phyloP scores from a whole-genome alignment of 2,113 vertebrate genomes.

The Cercopithecus mona region DNA sequence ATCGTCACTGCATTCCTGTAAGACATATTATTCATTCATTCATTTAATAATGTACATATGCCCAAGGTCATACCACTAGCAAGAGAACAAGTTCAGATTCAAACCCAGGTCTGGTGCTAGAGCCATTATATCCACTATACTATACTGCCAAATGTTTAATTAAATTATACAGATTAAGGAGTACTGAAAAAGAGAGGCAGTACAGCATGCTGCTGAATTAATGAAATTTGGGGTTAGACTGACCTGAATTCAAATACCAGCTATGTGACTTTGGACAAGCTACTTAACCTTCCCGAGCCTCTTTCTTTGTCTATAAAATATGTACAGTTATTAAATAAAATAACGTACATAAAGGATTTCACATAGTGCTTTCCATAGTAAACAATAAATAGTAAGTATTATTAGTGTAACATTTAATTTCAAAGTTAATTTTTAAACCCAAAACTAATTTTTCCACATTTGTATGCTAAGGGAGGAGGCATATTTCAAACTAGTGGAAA shows the following conservation, averaged over 20 bases:
- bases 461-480: background rate
- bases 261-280: constrained; percentile 37
- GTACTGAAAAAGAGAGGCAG: background rate
- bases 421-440: background rate
- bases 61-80: background rate
- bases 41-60: background rate
- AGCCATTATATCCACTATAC: constrained; percentile 8
- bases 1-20: background rate
- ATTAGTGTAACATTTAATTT: background rate
- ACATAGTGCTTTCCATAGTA: constrained; percentile 16
- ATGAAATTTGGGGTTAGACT: constrained; percentile 43
- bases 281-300: constrained; percentile 30
- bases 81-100: constrained; percentile 48
- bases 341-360: background rate
- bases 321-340: constrained; percentile 15
- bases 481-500: background rate
- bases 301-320: constrained; percentile 22
- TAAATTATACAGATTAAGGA: constrained; percentile 31
- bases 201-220: background rate
- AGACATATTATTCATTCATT: background rate
- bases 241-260: constrained; percentile 23
- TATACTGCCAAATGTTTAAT: constrained; percentile 32
- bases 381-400: constrained; percentile 2
- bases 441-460: constrained; percentile 1
- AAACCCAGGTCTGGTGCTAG: background rate